These are phyloP conservation scores for Rhinopomastus cyanomelas DNA, from an alignment of 2,113 vertebrate genomes.

Conservation along the genomic window DNA sequence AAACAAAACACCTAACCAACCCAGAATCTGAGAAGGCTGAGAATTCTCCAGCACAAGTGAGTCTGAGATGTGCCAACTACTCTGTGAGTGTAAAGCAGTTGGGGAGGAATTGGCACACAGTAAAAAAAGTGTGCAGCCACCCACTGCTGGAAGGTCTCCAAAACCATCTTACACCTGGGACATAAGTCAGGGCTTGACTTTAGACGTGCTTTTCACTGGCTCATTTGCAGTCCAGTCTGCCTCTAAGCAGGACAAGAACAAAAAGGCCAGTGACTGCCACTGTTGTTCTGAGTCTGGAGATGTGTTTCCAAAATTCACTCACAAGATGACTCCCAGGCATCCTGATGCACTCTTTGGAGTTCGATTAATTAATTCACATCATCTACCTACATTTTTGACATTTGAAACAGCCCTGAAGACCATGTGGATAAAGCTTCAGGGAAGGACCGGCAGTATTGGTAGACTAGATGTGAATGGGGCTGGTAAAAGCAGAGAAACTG, in stretches of 20 bases:
- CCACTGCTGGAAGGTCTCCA: neutral
- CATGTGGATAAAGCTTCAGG: neutral
- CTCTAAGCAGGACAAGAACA: neutral
- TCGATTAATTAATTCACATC: neutral
- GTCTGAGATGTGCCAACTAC: neutral
- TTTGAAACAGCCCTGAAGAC: neutral
- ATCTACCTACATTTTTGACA: neutral
- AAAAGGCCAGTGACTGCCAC: no score
- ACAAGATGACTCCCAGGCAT: neutral
- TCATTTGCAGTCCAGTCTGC: neutral
- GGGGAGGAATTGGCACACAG: neutral
- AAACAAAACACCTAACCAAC: no score
- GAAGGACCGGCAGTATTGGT: neutral
- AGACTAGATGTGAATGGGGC: neutral
- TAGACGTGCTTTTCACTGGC: neutral
- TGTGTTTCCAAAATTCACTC: neutral
- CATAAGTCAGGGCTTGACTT: neutral
- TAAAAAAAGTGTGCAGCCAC: neutral
- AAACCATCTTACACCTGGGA: neutral
- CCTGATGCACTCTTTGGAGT: neutral
- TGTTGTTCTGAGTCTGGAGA: neutral
- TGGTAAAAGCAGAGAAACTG: neutral
- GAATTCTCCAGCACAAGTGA: neutral
- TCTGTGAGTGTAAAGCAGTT: neutral
- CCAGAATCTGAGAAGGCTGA: neutral